Conservation (phyloP, 1,140 invertebrate species). For the Oppia nitens region DNA sequence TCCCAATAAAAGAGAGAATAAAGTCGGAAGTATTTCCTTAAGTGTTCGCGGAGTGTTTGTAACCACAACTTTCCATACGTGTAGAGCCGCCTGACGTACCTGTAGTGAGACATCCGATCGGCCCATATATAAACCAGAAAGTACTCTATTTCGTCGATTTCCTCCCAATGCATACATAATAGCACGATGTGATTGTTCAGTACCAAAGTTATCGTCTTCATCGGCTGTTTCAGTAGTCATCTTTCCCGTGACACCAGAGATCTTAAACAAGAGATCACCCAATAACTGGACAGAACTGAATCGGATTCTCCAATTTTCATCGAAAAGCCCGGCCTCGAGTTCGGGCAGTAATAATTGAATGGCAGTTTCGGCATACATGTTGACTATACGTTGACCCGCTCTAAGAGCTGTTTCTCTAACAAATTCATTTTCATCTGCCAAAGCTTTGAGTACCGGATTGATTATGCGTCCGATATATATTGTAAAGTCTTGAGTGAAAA, state of each 20-base stretch:
- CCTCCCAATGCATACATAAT: constrained; percentile 72
- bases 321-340: constrained; percentile 78
- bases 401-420: constrained; percentile 89
- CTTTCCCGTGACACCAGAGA: constrained; percentile 87
- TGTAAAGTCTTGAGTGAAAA: constrained; percentile 85
- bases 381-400: constrained; percentile 92
- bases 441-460: constrained; percentile 79
- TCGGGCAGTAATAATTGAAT: constrained; percentile 83
- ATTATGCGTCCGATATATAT: constrained; percentile 94
- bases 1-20: constrained; percentile 77
- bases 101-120: constrained; percentile 87
- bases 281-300: constrained; percentile 90
- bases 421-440: constrained; percentile 98
- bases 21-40: constrained; percentile 84
- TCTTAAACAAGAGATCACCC: constrained; percentile 87
- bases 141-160: constrained; percentile 74
- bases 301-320: constrained; percentile 96
- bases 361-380: constrained; percentile 86
- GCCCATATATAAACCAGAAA: constrained; percentile 94
- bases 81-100: constrained; percentile 89
- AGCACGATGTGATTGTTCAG: constrained; percentile 78
- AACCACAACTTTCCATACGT: constrained; percentile 92
- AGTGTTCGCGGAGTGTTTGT: constrained; percentile 89
- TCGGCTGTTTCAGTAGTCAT: constrained; percentile 96
- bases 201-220: constrained; percentile 98